These are phyloP conservation scores for Lerista edwardsae DNA, from an alignment of 2,797 vertebrate species.

Conservation along the genomic window DNA sequence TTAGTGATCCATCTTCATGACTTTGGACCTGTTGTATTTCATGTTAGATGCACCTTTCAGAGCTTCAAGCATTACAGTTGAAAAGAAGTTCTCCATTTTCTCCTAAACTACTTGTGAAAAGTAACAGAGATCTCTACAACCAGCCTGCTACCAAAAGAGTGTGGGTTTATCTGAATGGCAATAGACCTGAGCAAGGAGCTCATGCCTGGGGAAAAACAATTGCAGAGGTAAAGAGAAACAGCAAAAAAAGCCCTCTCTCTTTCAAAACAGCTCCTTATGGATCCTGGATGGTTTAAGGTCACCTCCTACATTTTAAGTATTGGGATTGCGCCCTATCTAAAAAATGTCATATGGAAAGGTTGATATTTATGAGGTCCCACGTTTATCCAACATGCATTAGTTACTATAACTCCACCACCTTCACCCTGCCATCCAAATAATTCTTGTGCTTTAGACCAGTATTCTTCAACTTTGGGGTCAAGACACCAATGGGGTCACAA, in stretches of 20 bases:
- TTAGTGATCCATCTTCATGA: not conserved
- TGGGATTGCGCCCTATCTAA: not conserved
- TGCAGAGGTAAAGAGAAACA: slow-evolving; percentile 60
- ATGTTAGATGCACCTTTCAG: slow-evolving; percentile 54
- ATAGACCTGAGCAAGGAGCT: slow-evolving; percentile 38
- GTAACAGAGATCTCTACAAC: slow-evolving; percentile 45
- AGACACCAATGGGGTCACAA: too few relatives aligned
- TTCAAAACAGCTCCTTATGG: not conserved
- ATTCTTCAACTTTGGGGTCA: too few relatives aligned
- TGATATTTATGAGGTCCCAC: not conserved
- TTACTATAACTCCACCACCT: not conserved
- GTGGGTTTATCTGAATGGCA: slow-evolving; percentile 60
- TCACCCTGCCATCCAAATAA: not conserved
- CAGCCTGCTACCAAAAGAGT: slow-evolving; percentile 59
- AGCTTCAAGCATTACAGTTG: slow-evolving; percentile 51
- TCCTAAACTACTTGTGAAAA: not conserved
- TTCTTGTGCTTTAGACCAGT: not conserved
- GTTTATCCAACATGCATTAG: not conserved
- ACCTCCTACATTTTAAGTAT: not conserved
- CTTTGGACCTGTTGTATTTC: slow-evolving; percentile 18
- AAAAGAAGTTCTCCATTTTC: slow-evolving; percentile 32
- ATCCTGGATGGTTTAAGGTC: not conserved
- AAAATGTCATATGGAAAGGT: not conserved
- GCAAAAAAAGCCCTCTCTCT: not conserved
- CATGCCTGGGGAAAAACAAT: slow-evolving; percentile 62